These are phyloP conservation scores for Anguilla obscura DNA, from an alignment of 2,797 vertebrate genomes.

Conservation along the genomic window DNA sequence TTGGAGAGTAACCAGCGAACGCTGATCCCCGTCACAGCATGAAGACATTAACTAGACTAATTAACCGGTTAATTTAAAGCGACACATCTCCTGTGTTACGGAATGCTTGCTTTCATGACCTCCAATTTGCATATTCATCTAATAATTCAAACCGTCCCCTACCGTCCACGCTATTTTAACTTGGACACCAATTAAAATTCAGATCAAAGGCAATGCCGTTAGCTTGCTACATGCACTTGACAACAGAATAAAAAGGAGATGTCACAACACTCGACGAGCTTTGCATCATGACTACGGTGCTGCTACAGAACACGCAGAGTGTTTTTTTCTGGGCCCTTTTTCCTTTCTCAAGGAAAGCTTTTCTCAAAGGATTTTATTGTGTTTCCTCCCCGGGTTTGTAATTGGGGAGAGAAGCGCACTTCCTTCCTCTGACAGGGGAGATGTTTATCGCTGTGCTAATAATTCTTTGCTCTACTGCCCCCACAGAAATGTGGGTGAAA, in stretches of 20 bases:
- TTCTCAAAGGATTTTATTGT: not conserved
- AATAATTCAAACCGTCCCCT: not conserved
- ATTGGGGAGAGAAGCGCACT: not conserved
- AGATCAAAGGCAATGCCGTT: no score
- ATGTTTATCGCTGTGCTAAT: conserved; percentile 8
- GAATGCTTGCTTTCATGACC: not conserved
- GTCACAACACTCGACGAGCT: not conserved
- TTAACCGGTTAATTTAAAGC: not conserved
- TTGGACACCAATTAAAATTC: not conserved
- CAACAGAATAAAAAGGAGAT: not conserved
- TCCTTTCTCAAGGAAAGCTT: not conserved
- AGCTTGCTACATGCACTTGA: not conserved
- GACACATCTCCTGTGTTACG: not conserved
- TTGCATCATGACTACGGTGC: not conserved
- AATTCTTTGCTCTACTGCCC: not conserved
- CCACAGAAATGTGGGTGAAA: not conserved
- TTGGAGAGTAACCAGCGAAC: not conserved
- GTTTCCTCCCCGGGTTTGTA: not conserved
- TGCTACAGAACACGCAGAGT: not conserved
- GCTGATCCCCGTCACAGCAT: not conserved
- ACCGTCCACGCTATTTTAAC: not conserved
- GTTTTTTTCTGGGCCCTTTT: not conserved
- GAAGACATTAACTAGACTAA: not conserved
- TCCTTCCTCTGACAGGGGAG: not conserved
- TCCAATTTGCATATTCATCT: not conserved